Percentiles rank a stretch among this genome's conserved stretches.
phyloP scores from a whole-genome alignment of 2,888 invertebrate genomes.

The Scotopteryx bipunctaria region DNA sequence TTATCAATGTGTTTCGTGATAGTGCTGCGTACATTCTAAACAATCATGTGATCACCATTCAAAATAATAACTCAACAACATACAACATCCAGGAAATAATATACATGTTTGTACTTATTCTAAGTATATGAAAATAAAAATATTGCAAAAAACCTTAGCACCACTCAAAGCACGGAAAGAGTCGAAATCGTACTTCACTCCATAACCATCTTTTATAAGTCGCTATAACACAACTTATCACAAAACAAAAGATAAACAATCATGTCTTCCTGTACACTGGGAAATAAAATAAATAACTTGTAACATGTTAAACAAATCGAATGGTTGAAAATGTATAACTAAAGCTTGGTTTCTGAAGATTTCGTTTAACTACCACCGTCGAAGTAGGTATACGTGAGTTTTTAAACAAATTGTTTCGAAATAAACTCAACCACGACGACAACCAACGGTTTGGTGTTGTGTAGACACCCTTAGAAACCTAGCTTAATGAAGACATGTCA shows the following conservation, averaged over 20 bases:
- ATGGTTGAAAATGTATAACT: slow-evolving; percentile 31
- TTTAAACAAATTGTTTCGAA: too few relatives aligned
- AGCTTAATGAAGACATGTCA: slow-evolving; percentile 32
- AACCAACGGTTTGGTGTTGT: too few relatives aligned
- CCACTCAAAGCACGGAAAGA: slow-evolving; percentile 34
- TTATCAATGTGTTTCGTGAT: slow-evolving; percentile 77
- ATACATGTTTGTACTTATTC: slow-evolving; percentile 9
- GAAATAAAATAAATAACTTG: slow-evolving; percentile 47
- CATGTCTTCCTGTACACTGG: slow-evolving; percentile 39
- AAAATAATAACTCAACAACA: slow-evolving; percentile 59
- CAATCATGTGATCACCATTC: slow-evolving; percentile 66
- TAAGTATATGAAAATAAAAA: slow-evolving; percentile 15
- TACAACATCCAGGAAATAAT: slow-evolving; percentile 39
- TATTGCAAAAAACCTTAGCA: slow-evolving; percentile 46
- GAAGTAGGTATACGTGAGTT: too few relatives aligned
- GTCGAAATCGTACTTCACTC: not conserved
- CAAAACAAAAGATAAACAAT: slow-evolving; percentile 55
- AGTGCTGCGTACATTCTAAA: slow-evolving; percentile 74
- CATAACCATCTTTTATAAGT: not conserved
- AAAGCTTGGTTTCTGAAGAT: not conserved
- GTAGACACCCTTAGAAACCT: not conserved
- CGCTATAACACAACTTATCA: slow-evolving; percentile 39
- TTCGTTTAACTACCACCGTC: not conserved
- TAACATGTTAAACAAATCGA: slow-evolving; percentile 42
- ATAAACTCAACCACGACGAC: too few relatives aligned